Evolutionary conservation across 2,113 vertebrate species (phyloP), one percentile per base, ranked within the genome.

Genomic region (Anoplopoma fimbria): DNA sequence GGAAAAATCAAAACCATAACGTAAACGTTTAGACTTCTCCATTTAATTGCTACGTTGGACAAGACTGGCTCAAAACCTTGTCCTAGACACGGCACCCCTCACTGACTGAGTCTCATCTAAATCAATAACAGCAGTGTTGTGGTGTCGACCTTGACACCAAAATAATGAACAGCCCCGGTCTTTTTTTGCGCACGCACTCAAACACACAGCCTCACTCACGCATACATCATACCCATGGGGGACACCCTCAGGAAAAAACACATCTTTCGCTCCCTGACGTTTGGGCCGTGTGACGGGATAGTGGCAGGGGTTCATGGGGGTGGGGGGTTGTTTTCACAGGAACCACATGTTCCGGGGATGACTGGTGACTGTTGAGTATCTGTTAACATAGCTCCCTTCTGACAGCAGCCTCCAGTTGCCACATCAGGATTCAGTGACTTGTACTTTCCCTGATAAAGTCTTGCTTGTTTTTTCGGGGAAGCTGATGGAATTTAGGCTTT

Each of bases 331-430:
- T 94, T 92, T 92, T 93, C 93, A 93, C 89, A 92, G 84, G 90
- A 93, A 91, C 89, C 91, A 93, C 91, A 93, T 94, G 93, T 93
- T 91, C 92, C 1, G 60, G 64, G 83, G 89, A 87, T 88, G 89
- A 91, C 87, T 91, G 79, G 81, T 86, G 88, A 88, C 91, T 91
- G 85, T 87, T 83, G 88, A 89, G 87, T 89, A 87, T 93, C 91
- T 93, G 79, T 91, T 91, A 89, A 86, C 63, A n/a, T 81, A 79
- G 87, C 82, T 84, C 82, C 69, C 71, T 79, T 79, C 84, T 87
- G 90, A 93, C 90, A 91, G 79, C 84, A 88, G 72, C 90, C 83
- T 88, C 72, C 74, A 87, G 75, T 85, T 86, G 76, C 89, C 88
- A 87, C 92, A 89, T 84, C 85, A 87, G 86, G 89, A 85, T 79